A percentile compares a stretch with the other conserved stretches of the same genome.
These are phyloP conservation scores for Chelon labrosus DNA, from an alignment of 2,797 vertebrate species.

Conservation along the genomic window DNA sequence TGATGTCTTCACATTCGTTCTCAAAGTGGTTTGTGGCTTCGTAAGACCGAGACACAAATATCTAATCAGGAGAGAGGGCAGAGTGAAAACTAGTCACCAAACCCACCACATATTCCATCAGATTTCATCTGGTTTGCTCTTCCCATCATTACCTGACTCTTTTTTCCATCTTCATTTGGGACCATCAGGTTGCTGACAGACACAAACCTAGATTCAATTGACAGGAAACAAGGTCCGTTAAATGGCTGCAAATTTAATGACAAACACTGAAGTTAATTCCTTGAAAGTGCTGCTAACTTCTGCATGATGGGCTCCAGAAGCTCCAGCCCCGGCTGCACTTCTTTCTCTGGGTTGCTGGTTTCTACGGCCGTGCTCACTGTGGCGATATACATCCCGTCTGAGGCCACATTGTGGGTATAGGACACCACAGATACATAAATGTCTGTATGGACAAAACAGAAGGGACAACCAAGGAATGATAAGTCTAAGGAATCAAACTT, in stretches of 20 bases:
- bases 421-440: slow-evolving; percentile 86
- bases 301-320: slow-evolving; percentile 85
- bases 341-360: slow-evolving; percentile 83
- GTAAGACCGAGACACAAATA: slow-evolving; percentile 85
- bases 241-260: not conserved
- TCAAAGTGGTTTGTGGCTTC: slow-evolving; percentile 82
- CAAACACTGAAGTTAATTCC: not conserved
- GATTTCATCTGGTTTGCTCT: not conserved
- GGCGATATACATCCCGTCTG: slow-evolving; percentile 84
- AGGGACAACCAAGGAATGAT: not conserved
- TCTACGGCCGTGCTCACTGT: slow-evolving; percentile 83
- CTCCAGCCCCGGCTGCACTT: slow-evolving; percentile 81
- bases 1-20: slow-evolving; percentile 83
- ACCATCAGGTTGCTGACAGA: slow-evolving; percentile 75
- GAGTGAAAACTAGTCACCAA: not conserved
- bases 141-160: slow-evolving; percentile 78
- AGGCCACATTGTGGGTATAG: slow-evolving; percentile 79
- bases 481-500: not conserved
- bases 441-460: slow-evolving; percentile 69
- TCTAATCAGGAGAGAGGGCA: slow-evolving; percentile 62
- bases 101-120: not conserved
- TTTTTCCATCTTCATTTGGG: slow-evolving; percentile 81
- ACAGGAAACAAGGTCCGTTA: not conserved
- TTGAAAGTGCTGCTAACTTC: slow-evolving; percentile 70
- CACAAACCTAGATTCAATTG: slow-evolving; percentile 74